phyloP scores from a whole-genome alignment of 2,113 vertebrate genomes.

The Dasyurus viverrinus region DNA sequence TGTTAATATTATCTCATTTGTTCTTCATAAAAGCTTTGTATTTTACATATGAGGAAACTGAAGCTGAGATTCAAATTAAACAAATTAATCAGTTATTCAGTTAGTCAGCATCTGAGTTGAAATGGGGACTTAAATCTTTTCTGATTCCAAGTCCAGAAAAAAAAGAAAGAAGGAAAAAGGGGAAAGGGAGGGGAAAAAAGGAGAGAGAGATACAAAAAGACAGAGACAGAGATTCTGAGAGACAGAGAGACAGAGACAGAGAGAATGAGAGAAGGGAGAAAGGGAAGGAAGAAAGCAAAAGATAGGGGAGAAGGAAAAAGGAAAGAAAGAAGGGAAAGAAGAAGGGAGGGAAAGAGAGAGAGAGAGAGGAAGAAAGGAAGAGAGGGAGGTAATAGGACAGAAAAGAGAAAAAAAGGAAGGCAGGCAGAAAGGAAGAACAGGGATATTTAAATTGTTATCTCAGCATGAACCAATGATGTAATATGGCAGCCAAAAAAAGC shows the following conservation, averaged over 20 bases:
- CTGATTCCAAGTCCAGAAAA: background rate
- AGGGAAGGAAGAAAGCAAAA: too few relatives aligned
- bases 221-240: too few relatives aligned
- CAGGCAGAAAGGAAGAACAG: background rate
- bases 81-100: background rate
- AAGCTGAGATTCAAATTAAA: background rate
- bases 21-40: background rate
- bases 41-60: background rate
- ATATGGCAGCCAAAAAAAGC: background rate
- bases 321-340: too few relatives aligned
- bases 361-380: too few relatives aligned
- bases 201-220: background rate
- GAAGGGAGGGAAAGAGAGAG: too few relatives aligned
- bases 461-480: background rate
- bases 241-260: background rate
- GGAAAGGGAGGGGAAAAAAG: too few relatives aligned
- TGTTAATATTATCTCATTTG: background rate
- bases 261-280: too few relatives aligned
- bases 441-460: background rate
- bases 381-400: too few relatives aligned
- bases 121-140: background rate
- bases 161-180: too few relatives aligned
- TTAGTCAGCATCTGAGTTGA: background rate
- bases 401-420: background rate
- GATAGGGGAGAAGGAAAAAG: too few relatives aligned